Evolutionary conservation across 2,113 vertebrate species (phyloP), one percentile per base, ranked within the genome.

Genomic region (Festucalex cinctus): DNA sequence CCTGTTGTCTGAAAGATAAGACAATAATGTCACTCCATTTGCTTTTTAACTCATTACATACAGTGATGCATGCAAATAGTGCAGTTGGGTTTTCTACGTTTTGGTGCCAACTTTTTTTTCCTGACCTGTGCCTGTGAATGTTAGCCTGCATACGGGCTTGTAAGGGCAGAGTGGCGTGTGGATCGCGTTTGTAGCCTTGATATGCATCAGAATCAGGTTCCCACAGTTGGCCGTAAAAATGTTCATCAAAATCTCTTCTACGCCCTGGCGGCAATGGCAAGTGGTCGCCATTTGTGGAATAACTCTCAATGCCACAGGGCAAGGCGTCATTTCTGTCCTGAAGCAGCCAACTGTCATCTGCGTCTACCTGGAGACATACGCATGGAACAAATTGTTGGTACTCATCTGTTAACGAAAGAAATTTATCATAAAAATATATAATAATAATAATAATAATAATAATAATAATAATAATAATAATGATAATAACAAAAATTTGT

Each of bases 281-380:
- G 80, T 94, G 92, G 65, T 91, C 83, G 0, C 82, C 89, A 79
- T 95, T 83, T 0, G 74, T 85, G 0, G 93, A 93, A 81, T 93
- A 95, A 2, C 28, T n/a, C 32, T 88, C 82, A n/a, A 93, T 84
- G 22, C 87, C 90, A 0, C 87, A 77, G 5, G 94, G 92, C 41
- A 93, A 84, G 0, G 86, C 88, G n/a, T 83, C 87, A 8, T 70
- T 53, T 46, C 86, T 80, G 5, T 94, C 93, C 2, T 84, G 53
- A 69, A 86, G 85, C 10, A 90, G 75, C 24, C 65, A 70, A 39
- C 76, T 86, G 14, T 62, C 60, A 35, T 91, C 86, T 2, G 48
- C 39, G 0, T 20, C 66, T 66, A 37, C 46, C 84, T 83, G 32
- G 16, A 35, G 12, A 53, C 0, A 51, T 16, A 46, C 14, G 17